Base-by-base conservation (phyloP, 1,140 invertebrate species). In the Steinernema khuongi region DNA sequence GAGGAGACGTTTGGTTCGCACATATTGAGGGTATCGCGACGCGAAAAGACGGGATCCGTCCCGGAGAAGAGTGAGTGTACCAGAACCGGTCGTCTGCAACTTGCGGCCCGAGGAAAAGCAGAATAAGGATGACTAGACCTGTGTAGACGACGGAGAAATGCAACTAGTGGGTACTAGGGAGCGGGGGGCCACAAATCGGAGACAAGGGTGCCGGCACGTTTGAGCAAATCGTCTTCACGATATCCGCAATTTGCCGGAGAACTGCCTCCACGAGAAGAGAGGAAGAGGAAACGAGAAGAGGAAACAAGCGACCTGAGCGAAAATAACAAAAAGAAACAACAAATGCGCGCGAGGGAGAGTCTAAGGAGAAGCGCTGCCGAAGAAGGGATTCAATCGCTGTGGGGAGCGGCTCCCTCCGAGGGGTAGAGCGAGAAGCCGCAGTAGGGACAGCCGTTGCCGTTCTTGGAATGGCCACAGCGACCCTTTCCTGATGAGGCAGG, bases 221-320 rank as follows among this genome's bases (percentile, higher is more conserved):
- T 60, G 50, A 60, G 50, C 50, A 60, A 60, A 60, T 60, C 50
- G 50, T 60, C 50, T 60, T 60, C 50, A 60, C 50, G 50, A 60
- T 60, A 60, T 60, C 50, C 50, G 19, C 50, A 60, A 60, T 60
- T 60, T 60, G 50, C 50, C 50, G 50, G 50, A 17, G 50, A 60
- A 60, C 50, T 60, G 11, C 50, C 26, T 60, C 14, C n/a, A n/a
- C n/a, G n/a, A n/a, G n/a, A n/a, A 22, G 26, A 60, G 26, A 4
- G 11, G 19, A 60, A 60, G 50, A 60, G 50, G 50, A 60, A 22
- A 41, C 4, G 26, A 22, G 26, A 22, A 26, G 50, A 60, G 50
- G 50, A 60, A 22, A 60, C 26, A 22, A 60, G 50, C 50, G 19
- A 60, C 50, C 50, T 60, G 50, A 60, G 50, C 26, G 50, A 41